Base-by-base conservation (phyloP, 2,888 invertebrate species). In the Andrena dorsata region DNA sequence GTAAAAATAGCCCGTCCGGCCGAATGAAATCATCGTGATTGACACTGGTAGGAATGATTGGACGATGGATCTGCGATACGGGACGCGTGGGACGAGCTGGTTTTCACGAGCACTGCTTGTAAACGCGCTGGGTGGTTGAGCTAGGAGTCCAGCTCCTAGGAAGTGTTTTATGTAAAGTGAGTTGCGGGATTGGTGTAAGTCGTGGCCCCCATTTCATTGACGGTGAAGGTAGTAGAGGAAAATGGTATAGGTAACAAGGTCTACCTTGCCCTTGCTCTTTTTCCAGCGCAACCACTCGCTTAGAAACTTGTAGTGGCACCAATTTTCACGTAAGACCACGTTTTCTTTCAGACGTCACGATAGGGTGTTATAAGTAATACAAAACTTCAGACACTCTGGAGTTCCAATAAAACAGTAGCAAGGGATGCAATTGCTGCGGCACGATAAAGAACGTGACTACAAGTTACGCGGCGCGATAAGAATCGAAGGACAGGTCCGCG, bases 371-470 rank as follows among this genome's bases (percentile, higher is more conserved):
- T 41, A 41, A 41, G 41, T 13, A 13, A 13, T 13, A 41, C 4
- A 13, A 16, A 41, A 16, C 4, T 23, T 56, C 32, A 10, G 32
- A n/a, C 5, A n/a, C 32, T 6, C n/a, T n/a, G n/a, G 1, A 6
- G 2, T 61, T n/a, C 10, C 8, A 20, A 61, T 61, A n/a, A 32
- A 16, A 26, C 20, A n/a, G n/a, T 10, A 51, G 23, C 56, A 10
- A 56, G 16, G 41, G 41, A 56, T 56, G 61, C 23, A 49, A 61
- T 69, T 32, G 23, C 51, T 1, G 20, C 13, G 61, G 13, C n/a
- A 30, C n/a, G 58, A 51, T 51, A 35, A 63, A 51, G 61, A 4
- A 47, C 70, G 51, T 60, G 56, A 70, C 56, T 75, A 79, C 41
- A 41, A 41, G 60, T 74, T 74, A 61, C 51, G 20, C 51, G 2